These are phyloP conservation scores for Meteorus cinctellus DNA, from an alignment of 2,888 invertebrate species.

Conservation along the genomic window DNA sequence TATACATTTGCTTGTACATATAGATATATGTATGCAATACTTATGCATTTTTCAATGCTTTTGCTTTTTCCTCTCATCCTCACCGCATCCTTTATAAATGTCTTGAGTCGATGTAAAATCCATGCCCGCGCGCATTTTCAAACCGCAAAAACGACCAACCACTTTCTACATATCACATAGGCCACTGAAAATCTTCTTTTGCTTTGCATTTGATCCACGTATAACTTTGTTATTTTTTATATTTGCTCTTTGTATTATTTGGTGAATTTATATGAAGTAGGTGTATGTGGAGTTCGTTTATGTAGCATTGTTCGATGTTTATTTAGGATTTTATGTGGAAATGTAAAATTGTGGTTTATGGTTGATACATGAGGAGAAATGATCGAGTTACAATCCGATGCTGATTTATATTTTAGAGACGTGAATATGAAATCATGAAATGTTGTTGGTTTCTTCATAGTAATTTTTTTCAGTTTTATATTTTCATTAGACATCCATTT, in stretches of 20 bases:
- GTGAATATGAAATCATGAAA: too few species aligned
- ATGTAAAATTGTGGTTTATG: too few species aligned
- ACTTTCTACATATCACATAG: slow-evolving; percentile 4
- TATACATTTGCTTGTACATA: slow-evolving; percentile 18
- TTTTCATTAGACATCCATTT: too few species aligned
- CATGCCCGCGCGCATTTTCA: not conserved
- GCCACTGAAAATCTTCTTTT: slow-evolving; percentile 1
- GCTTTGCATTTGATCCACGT: not conserved
- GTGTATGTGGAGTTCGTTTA: too few species aligned
- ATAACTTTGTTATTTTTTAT: not conserved
- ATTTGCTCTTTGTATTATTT: not conserved
- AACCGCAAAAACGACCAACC: slow-evolving; percentile 18
- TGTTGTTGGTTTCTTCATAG: too few species aligned
- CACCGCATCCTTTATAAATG: slow-evolving; percentile 36
- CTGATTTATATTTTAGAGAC: too few species aligned
- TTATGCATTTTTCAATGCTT: slow-evolving; percentile 43
- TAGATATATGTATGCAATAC: slow-evolving; percentile 26
- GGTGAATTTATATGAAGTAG: not conserved
- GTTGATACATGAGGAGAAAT: too few species aligned
- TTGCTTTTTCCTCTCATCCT: slow-evolving; percentile 27
- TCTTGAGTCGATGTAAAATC: slow-evolving; percentile 29
- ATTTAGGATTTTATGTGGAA: too few species aligned
- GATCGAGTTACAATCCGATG: too few species aligned
- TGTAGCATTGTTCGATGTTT: too few species aligned
- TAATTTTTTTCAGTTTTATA: too few species aligned